Evolutionary conservation across 2,888 invertebrate genomes (phyloP), one percentile per base, ranked within the genome.

Genomic region (Phania funesta): DNA sequence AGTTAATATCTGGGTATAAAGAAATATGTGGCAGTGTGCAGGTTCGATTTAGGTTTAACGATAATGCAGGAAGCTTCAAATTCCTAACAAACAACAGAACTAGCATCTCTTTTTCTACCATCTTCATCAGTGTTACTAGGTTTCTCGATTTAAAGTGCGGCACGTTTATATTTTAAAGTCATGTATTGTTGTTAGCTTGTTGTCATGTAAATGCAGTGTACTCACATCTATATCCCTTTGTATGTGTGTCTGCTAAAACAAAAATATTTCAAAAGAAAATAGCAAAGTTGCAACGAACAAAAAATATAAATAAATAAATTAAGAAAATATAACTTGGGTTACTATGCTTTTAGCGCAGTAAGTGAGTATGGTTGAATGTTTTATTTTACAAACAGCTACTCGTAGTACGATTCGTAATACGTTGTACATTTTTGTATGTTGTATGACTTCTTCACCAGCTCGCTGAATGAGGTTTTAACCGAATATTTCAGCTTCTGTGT

Each of bases 301-400:
- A 32, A 41, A 56, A 76, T n/a, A 20, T 35, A 16, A 35, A 48
- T 56, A 54, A 64, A 46, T 16, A 35, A 32, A 38, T 2, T 67
- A 50, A 48, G 16, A 77, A 76, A 56, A 71, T 32, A 44, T 26
- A 70, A 70, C 74, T 78, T 74, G n/a, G 82, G 82, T 74, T 78
- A 82, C 74, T 82, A 60, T 82, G 82, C 78, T 71, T 78, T 16
- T 70, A 46, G 82, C 74, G 70, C 78, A 82, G 74, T 78, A 78
- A 78, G 82, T 65, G 70, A 80, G 46, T 60, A 74, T 46, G 48
- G 46, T 58, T 70, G 35, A 24, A 24, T 44, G 41, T 26, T 71
- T 60, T 29, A 54, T 38, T 24, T 52, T 52, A 16, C 24, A 22
- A 52, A 64, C 65, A 50, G 62, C 52, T 44, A 32, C 58, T 50